Conservation (phyloP, 2,888 invertebrate genomes). For the Pocota personata region DNA sequence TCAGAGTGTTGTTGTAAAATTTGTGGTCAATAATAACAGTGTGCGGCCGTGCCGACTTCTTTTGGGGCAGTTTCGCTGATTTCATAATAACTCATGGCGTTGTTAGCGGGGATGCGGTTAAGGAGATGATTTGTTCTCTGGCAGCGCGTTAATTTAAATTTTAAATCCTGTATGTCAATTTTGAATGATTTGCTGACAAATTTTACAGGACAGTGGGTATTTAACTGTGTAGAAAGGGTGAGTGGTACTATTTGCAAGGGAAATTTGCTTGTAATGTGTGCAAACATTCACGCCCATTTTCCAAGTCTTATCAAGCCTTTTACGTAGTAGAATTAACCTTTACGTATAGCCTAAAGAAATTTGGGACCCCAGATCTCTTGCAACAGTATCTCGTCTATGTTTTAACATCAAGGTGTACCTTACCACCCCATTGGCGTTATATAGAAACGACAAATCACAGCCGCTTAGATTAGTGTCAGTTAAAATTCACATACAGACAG, state of each 20-base stretch:
- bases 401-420: too few relatives aligned
- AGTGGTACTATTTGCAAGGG: background rate
- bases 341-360: too few relatives aligned
- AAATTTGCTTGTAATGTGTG: too few relatives aligned
- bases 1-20: slow-evolving; percentile 72
- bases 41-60: slow-evolving; percentile 62
- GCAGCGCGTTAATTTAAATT: slow-evolving; percentile 22
- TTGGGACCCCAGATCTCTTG: too few relatives aligned
- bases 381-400: too few relatives aligned
- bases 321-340: too few relatives aligned
- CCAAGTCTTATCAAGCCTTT: too few relatives aligned
- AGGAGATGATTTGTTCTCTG: slow-evolving; percentile 3
- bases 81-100: slow-evolving; percentile 60
- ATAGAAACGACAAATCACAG: too few relatives aligned
- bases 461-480: too few relatives aligned
- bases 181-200: background rate
- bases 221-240: background rate
- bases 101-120: slow-evolving; percentile 17
- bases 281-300: too few relatives aligned
- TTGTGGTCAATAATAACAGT: slow-evolving; percentile 73
- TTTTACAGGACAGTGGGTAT: background rate
- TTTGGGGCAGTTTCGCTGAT: slow-evolving; percentile 56
- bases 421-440: too few relatives aligned
- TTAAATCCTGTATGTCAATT: slow-evolving; percentile 39
- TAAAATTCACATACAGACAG: too few relatives aligned